Conservation (phyloP, 2,888 invertebrate genomes). For the Ichneumon xanthorius region DNA sequence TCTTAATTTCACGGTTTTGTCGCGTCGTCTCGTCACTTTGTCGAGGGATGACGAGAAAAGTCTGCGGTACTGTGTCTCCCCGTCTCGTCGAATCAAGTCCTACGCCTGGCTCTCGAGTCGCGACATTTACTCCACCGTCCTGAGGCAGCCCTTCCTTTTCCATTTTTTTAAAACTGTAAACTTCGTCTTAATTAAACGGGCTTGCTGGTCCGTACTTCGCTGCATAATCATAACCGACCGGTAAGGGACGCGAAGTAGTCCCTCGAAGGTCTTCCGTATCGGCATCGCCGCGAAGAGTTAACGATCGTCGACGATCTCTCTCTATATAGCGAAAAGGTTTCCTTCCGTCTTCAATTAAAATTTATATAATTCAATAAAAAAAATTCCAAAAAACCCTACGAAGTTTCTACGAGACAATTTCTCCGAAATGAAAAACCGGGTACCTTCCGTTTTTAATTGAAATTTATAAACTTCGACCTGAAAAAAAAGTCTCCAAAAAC, state of each 20-base stretch:
- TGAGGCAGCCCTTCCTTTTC: not conserved
- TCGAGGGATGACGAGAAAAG: not conserved
- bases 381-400: not conserved
- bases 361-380: no score
- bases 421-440: not conserved
- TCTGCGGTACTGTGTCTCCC: not conserved
- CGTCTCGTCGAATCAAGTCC: slow-evolving; percentile 39
- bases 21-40: slow-evolving; percentile 41
- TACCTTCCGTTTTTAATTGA: not conserved
- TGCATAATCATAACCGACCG: not conserved
- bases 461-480: no score
- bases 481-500: not conserved
- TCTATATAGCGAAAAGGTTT: not conserved
- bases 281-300: not conserved
- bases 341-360: not conserved
- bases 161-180: not conserved
- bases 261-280: not conserved
- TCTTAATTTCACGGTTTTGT: slow-evolving; percentile 72
- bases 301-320: slow-evolving; percentile 5
- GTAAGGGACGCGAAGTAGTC: not conserved
- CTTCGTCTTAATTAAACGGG: slow-evolving; percentile 51
- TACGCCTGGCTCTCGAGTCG: not conserved
- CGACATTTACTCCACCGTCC: not conserved
- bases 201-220: not conserved
- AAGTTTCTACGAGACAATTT: not conserved